phyloP scores from a whole-genome alignment of 2,888 invertebrate species.

The Lordiphosa andalusiaca region DNA sequence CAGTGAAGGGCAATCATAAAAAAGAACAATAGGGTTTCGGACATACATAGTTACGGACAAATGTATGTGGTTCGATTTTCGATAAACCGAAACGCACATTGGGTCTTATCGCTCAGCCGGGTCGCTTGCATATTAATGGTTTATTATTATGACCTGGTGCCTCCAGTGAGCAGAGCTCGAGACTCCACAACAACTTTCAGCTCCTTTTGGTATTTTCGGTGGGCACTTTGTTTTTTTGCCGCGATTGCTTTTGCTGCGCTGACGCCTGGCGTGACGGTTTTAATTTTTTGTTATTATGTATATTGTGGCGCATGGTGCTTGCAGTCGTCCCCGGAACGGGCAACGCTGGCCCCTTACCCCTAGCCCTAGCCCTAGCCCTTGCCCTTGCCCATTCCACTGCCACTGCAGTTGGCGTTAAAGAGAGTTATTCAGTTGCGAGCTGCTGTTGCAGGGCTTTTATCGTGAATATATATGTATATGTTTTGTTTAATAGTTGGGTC shows the following conservation, averaged over 20 bases:
- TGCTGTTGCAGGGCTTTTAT: constrained; percentile 28
- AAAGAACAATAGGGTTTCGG: constrained; percentile 42
- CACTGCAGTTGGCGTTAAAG: neutral
- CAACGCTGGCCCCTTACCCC: neutral
- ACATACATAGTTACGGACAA: constrained; percentile 9
- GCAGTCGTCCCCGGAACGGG: constrained; percentile 44
- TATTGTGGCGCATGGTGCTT: constrained; percentile 54
- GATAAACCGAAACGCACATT: constrained; percentile 35
- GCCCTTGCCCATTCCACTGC: too few species aligned
- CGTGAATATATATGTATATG: constrained; percentile 39
- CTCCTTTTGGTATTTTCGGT: constrained; percentile 49
- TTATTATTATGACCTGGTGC: constrained; percentile 70
- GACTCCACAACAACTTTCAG: constrained; percentile 25
- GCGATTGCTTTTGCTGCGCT: constrained; percentile 63
- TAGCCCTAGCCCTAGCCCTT: neutral
- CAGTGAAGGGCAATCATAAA: constrained; percentile 47
- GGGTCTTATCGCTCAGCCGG: constrained; percentile 48
- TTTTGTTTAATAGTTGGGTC: constrained; percentile 31
- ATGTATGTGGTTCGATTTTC: constrained; percentile 52
- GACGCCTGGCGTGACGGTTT: constrained; percentile 79
- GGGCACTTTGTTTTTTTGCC: constrained; percentile 61
- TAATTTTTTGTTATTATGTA: constrained; percentile 70
- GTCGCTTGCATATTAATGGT: constrained; percentile 68
- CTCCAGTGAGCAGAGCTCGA: constrained; percentile 37
- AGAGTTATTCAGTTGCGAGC: constrained; percentile 10